Evolutionary conservation across 2,888 invertebrate species (phyloP), one percentile per base, ranked within the genome.

Genomic region (Cheilosia grossa): DNA sequence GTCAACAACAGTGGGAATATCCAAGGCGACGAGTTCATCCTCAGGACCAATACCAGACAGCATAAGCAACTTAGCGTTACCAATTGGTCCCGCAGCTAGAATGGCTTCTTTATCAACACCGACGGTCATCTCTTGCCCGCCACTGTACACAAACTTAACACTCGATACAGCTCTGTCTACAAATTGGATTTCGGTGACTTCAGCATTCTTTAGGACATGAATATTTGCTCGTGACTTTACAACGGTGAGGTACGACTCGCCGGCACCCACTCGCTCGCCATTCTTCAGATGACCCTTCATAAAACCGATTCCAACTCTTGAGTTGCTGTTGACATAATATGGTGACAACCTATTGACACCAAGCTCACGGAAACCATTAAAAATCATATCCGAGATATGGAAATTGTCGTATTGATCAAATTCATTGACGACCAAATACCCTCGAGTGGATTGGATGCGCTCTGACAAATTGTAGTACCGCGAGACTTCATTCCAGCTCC

Each of bases 391-490:
- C 2, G 83, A 73, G 0, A 89, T 56, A 0, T 88, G 67, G 0
- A 33, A 90, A 73, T 88, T 64, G 10, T 89, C 51, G 4, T 87
- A 86, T 0, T 51, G 89, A 27, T 92, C 91, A 73, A 91, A 92
- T 42, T 88, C 40, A 83, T 92, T 91, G 0, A 94, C 88, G 0
- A 91, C 90, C n/a, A 94, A 87, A 27, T 93, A 93, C 5, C 91
- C 90, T 21, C 49, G 49, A 5, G 15, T 15, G 4, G 27, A n/a
- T 9, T 69, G 87, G 0, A 88, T 87, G 0, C 77, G 88, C 51
- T 89, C 93, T 0, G 97, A 96, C 89, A 96, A 96, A 90, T 95
- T 95, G 89, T 97, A 97, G 90, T 96, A 97, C 0, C 95, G 95
- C 61, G 96, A 90, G 0, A 97, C 94, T 82, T 96, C 95, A 47